These are phyloP conservation scores for Chouioia cunea DNA, from an alignment of 2,888 invertebrate species.

Conservation along the genomic window DNA sequence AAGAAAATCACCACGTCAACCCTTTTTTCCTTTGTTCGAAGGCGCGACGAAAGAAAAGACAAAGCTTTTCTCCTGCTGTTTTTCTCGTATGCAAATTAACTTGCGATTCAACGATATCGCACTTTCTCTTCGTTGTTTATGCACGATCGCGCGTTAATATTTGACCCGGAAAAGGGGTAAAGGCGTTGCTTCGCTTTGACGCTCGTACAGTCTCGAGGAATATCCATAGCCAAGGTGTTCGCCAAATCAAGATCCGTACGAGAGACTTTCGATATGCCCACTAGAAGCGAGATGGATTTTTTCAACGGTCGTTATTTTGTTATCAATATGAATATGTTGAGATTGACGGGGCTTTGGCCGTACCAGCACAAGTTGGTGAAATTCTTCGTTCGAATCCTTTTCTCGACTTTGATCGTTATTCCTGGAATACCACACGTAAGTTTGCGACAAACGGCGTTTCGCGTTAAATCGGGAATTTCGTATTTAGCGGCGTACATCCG, in stretches of 20 bases:
- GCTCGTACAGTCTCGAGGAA: too few relatives aligned
- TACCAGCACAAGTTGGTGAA: background rate
- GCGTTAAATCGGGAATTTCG: too few relatives aligned
- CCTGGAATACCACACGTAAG: constrained; percentile 10
- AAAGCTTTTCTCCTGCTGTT: background rate
- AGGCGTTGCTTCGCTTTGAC: too few relatives aligned
- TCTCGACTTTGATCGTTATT: background rate
- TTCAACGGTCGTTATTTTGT: constrained; percentile 15
- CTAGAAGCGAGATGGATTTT: constrained; percentile 12
- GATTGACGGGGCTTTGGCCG: constrained; percentile 6
- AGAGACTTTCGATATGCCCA: too few relatives aligned
- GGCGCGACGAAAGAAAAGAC: constrained; percentile 1
- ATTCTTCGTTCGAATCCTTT: background rate
- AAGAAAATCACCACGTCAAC: too few relatives aligned
- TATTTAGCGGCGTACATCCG: too few relatives aligned
- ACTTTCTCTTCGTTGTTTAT: background rate
- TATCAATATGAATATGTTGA: constrained; percentile 12
- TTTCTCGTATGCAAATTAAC: constrained; percentile 14
- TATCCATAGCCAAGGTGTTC: too few relatives aligned
- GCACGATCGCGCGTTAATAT: too few relatives aligned
- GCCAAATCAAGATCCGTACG: too few relatives aligned
- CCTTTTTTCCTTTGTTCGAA: too few relatives aligned
- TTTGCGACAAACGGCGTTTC: background rate
- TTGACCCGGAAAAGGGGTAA: too few relatives aligned
- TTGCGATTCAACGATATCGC: background rate